Conservation (phyloP, 2,888 invertebrate genomes). For the Perizoma affinitatum region DNA sequence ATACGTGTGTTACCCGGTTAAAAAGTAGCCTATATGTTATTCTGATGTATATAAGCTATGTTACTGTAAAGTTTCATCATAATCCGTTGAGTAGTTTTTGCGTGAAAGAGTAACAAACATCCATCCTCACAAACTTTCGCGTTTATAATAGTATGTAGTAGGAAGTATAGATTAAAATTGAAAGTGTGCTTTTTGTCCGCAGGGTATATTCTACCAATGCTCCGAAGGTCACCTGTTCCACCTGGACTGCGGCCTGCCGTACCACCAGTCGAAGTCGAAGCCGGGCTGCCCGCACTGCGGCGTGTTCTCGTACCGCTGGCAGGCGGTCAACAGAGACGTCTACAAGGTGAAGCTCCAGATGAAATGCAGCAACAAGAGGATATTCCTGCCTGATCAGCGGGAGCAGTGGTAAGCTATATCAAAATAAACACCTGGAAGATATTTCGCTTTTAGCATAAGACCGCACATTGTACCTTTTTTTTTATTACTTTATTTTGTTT, state of each 20-base stretch:
- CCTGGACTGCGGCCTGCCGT: constrained; percentile 88
- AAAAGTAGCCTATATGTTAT: too few relatives aligned
- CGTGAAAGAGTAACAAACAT: too few relatives aligned
- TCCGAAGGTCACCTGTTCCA: constrained; percentile 92
- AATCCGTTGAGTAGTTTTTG: too few relatives aligned
- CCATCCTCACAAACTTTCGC: too few relatives aligned
- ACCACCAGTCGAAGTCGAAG: constrained; percentile 49
- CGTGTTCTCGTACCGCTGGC: constrained; percentile 63
- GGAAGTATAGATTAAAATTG: not conserved
- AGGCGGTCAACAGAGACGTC: constrained; percentile 61
- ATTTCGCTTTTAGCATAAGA: too few relatives aligned
- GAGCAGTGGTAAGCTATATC: constrained; percentile 64
- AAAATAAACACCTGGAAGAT: too few relatives aligned
- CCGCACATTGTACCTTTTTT: too few relatives aligned
- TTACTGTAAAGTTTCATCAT: too few relatives aligned
- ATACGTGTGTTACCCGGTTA: too few relatives aligned
- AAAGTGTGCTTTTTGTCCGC: constrained; percentile 23
- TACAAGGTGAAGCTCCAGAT: constrained; percentile 59
- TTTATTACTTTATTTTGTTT: too few relatives aligned
- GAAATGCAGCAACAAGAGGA: constrained; percentile 66
- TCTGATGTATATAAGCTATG: too few relatives aligned
- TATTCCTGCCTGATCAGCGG: constrained; percentile 72
- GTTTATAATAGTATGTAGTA: too few relatives aligned
- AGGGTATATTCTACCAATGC: constrained; percentile 94
- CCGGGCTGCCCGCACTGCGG: constrained; percentile 80